Percentiles rank a stretch among this genome's conserved stretches.
Evolutionary conservation across 2,113 vertebrate species (phyloP).

Genomic region (Triplophysa siluroides): DNA sequence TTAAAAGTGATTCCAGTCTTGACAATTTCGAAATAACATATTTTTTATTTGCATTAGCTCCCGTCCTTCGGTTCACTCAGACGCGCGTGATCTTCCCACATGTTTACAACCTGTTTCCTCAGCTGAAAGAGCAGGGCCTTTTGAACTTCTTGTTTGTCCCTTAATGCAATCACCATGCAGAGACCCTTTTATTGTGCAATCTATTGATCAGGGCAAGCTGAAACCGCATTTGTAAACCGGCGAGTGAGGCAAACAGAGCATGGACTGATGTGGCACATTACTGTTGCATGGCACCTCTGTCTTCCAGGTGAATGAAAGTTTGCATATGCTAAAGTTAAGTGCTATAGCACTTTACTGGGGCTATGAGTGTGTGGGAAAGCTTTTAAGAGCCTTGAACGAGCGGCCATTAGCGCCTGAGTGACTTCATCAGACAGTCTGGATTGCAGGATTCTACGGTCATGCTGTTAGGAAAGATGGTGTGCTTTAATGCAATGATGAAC

Average conservation of each 20-base stretch:
- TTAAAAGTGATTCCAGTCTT: neutral
- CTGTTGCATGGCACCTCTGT: conserved; percentile 15
- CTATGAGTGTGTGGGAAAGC: conserved; percentile 31
- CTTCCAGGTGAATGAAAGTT: conserved; percentile 35
- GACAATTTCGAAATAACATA: neutral
- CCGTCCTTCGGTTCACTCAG: neutral
- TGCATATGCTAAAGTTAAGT: conserved; percentile 33
- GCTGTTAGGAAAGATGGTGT: neutral
- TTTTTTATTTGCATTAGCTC: neutral
- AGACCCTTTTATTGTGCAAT: neutral
- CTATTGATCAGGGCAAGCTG: conserved; percentile 18
- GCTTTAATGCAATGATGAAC: conserved; percentile 21
- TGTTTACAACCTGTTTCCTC: conserved; percentile 1
- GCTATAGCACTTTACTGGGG: conserved; percentile 28
- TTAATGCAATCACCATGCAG: conserved; percentile 28
- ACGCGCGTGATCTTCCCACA: neutral
- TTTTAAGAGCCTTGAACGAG: conserved; percentile 50
- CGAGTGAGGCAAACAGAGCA: conserved; percentile 30
- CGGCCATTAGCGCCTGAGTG: conserved; percentile 50
- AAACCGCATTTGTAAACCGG: conserved; percentile 37
- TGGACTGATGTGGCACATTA: conserved; percentile 37
- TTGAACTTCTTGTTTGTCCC: neutral
- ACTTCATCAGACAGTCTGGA: conserved; percentile 48
- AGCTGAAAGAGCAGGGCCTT: neutral
- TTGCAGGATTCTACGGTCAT: conserved; percentile 13